Evolutionary conservation across 2,888 invertebrate genomes (phyloP).

Genomic region (Scaptomyza polygonia): DNA sequence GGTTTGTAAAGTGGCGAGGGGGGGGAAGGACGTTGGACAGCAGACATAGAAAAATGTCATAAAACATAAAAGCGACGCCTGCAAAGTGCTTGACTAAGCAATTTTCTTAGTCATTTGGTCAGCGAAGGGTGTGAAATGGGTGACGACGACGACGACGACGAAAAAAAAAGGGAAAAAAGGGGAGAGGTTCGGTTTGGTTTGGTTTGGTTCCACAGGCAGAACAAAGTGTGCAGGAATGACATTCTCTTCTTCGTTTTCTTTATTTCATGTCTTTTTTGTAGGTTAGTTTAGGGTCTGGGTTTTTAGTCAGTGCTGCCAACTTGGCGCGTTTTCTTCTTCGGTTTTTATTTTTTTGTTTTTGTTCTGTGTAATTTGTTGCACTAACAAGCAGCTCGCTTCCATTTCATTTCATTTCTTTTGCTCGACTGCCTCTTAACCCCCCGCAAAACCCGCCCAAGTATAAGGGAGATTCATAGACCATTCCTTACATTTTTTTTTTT

Average conservation of each 20-base stretch:
- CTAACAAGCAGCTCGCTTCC: slow-evolving; percentile 72
- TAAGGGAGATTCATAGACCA: slow-evolving; percentile 1
- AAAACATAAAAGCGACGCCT: slow-evolving; percentile 75
- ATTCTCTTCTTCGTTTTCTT: slow-evolving; percentile 3
- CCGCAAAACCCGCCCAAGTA: slow-evolving; percentile 18
- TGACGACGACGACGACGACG: no score
- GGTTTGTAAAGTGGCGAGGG: no score
- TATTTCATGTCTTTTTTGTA: neutral
- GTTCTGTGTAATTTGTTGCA: slow-evolving; percentile 74
- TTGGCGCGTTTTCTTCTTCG: slow-evolving; percentile 13
- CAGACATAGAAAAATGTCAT: slow-evolving; percentile 59
- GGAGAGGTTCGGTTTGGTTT: no score
- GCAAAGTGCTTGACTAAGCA: slow-evolving; percentile 75
- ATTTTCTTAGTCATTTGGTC: slow-evolving; percentile 76
- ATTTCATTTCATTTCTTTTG: slow-evolving; percentile 69
- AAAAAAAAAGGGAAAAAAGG: neutral
- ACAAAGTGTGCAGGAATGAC: slow-evolving; percentile 36
- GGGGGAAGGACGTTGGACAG: neutral
- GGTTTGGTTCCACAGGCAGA: neutral
- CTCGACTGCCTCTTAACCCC: slow-evolving; percentile 31
- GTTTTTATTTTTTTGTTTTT: slow-evolving; percentile 5
- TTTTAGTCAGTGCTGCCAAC: slow-evolving; percentile 31
- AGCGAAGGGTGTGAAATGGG: slow-evolving; percentile 23
- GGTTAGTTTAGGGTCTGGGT: slow-evolving; percentile 8
- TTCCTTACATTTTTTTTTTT: neutral